A percentile compares a stretch with the other conserved stretches of the same genome.
Conservation (phyloP, 2,888 invertebrate genomes). For the Cantharis flavilabris region DNA sequence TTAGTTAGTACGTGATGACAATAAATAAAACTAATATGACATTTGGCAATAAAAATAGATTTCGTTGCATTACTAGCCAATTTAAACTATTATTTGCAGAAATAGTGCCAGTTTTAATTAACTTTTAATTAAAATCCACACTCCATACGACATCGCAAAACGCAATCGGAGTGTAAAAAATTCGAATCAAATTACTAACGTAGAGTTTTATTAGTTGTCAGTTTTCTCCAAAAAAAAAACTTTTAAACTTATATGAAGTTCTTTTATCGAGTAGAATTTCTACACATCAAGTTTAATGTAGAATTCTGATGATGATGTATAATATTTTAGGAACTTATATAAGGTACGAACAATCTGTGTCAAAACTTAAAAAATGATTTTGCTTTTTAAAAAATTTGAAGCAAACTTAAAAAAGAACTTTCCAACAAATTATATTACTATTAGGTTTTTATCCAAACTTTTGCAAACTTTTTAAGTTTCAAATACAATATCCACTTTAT, state of each 20-base stretch:
- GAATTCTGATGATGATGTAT: conserved; percentile 13
- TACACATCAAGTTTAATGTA: conserved; percentile 24
- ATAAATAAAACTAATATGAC: background rate
- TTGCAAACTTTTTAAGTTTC: background rate
- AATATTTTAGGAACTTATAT: conserved; percentile 20
- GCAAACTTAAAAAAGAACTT: background rate
- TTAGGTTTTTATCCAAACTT: background rate
- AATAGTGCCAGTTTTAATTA: background rate
- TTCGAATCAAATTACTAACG: conserved; percentile 16
- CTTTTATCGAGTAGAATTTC: conserved; percentile 12
- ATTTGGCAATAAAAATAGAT: background rate
- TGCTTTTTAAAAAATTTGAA: background rate
- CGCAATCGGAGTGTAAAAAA: conserved; percentile 27
- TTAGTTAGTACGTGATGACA: background rate
- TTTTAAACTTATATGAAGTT: conserved; percentile 13
- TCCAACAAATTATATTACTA: background rate
- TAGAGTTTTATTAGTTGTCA: conserved; percentile 25
- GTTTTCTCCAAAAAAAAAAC: conserved; percentile 17
- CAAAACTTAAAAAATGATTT: conserved; percentile 1
- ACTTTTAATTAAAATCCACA: background rate
- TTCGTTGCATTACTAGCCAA: background rate
- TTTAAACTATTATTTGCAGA: background rate
- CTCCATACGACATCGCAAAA: background rate
- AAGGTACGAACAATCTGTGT: conserved; percentile 2
- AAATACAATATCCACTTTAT: background rate